Evolutionary conservation across 2,113 vertebrate species (phyloP).

Genomic region (Stercorarius parasiticus): DNA sequence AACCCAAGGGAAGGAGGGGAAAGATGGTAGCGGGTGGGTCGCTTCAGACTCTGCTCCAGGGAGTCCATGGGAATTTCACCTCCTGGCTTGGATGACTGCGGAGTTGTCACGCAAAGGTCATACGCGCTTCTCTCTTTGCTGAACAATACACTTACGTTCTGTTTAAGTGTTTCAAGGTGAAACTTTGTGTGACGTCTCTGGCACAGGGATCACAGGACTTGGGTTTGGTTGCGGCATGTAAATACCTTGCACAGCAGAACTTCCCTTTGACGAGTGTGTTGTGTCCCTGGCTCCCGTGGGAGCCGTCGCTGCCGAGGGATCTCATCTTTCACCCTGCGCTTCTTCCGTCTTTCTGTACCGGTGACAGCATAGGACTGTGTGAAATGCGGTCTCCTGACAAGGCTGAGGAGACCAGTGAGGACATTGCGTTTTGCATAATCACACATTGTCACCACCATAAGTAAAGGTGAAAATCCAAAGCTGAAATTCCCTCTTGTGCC

Average conservation of each 20-base stretch:
- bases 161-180: neutral
- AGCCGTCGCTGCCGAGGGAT: fast-evolving
- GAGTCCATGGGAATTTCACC: neutral
- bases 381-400: neutral
- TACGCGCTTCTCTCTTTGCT: neutral
- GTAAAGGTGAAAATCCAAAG: neutral
- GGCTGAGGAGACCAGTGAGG: neutral
- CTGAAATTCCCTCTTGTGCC: neutral
- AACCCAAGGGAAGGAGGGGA: neutral
- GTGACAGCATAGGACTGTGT: neutral
- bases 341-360: neutral
- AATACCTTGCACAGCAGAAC: neutral
- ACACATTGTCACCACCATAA: neutral
- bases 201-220: neutral
- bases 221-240: neutral
- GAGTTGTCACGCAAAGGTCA: neutral
- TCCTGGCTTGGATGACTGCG: neutral
- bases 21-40: neutral
- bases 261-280: fast-evolving
- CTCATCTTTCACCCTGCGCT: neutral
- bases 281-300: neutral
- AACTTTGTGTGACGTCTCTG: neutral
- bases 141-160: neutral
- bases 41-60: neutral
- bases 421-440: neutral